Base-by-base conservation (phyloP, 2,888 invertebrate species). In the Sarcophaga caerulescens region DNA sequence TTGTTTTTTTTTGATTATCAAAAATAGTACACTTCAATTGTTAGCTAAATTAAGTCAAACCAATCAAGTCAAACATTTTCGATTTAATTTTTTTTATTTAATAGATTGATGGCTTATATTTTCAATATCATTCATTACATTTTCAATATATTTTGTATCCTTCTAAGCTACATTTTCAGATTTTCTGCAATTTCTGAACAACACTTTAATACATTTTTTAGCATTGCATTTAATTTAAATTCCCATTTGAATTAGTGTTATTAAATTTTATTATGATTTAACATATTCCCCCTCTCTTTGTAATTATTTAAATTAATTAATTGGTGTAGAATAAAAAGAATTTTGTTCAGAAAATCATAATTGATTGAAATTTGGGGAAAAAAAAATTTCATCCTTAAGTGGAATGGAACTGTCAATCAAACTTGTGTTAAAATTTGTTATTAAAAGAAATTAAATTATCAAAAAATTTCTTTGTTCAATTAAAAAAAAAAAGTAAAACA, bases 401-500 rank as follows among this genome's bases (percentile, higher is more conserved):
- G 4, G 65, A 77, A 12, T 60, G 23, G 52, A 63, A 71, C 81
- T 78, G 81, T 68, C 86, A 84, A 75, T 86, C 84, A 84, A 57
- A 81, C 44, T 81, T 81, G 86, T 70, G 81, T 70, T 81, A 45
- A 84, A 84, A 75, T 77, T 73, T 74, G n/a, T 86, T 23, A 21
- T 60, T 65, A 68, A 79, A 70, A 62, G 75, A 84, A 84, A 78
- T 84, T 74, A 71, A 78, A 77, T 47, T 80, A 47, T 14, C 11
- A 73, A 82, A 82, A 74, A 35, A 35, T 35, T 35, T 77, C 59
- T 52, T 44, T 57, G 57, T 65, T 70, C 17, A 35, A 4, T 14
- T 19, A 68, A 74, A 35, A 57, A 86, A 86, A 47, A 57, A 52
- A 81, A 76, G 74, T 45, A 35, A 35, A 35, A 35, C 6, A 35